These are phyloP conservation scores for Drosophila takahashii DNA, from an alignment of 1,140 invertebrate genomes.

Conservation along the genomic window DNA sequence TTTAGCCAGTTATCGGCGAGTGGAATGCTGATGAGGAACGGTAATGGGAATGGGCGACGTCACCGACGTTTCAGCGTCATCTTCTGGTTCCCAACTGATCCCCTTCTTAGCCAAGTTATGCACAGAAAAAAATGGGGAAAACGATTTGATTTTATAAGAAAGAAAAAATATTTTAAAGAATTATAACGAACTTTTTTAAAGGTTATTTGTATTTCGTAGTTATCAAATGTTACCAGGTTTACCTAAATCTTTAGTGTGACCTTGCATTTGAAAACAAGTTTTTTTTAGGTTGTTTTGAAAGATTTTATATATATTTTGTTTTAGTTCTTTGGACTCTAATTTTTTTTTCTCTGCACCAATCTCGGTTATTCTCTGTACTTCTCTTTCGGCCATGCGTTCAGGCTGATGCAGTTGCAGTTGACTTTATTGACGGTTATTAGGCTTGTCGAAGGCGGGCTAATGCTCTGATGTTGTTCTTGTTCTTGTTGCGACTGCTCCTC, in stretches of 20 bases:
- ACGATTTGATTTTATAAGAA: not conserved
- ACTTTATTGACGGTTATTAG: slow-evolving; percentile 83
- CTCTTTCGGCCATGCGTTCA: slow-evolving; percentile 40
- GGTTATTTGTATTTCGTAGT: too few species aligned
- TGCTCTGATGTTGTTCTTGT: slow-evolving; percentile 59
- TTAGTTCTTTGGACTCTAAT: not conserved
- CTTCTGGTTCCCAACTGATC: slow-evolving; percentile 32
- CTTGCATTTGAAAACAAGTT: not conserved
- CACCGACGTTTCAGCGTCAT: slow-evolving; percentile 45
- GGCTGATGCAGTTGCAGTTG: slow-evolving; percentile 59
- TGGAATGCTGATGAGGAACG: slow-evolving; percentile 50
- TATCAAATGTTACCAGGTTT: not conserved
- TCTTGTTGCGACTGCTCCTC: slow-evolving; percentile 28
- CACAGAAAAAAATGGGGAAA: not conserved
- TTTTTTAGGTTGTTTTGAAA: too few species aligned
- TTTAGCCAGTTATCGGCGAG: slow-evolving; percentile 52
- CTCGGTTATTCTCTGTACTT: slow-evolving; percentile 4
- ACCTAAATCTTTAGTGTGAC: not conserved
- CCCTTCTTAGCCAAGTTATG: slow-evolving; percentile 7
- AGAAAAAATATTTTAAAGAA: not conserved
- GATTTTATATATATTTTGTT: not conserved
- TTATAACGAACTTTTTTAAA: too few species aligned
- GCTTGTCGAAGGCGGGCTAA: slow-evolving; percentile 80
- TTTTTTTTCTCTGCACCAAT: slow-evolving; percentile 20
- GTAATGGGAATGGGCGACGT: slow-evolving; percentile 40